These are phyloP conservation scores for Drosophila infuscata DNA, from an alignment of 2,888 invertebrate genomes.

Conservation along the genomic window DNA sequence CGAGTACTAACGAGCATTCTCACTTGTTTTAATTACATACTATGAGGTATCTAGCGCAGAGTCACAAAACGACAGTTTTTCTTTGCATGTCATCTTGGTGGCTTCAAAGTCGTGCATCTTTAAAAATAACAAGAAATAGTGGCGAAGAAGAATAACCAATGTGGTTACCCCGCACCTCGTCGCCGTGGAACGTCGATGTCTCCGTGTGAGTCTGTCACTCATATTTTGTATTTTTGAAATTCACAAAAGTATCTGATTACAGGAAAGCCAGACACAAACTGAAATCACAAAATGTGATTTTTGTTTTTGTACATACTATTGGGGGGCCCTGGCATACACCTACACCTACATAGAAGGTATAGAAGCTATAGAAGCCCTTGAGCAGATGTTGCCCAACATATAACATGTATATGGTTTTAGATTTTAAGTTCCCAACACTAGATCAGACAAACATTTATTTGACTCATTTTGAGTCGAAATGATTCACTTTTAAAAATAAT, in stretches of 20 bases:
- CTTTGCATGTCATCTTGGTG: constrained; percentile 71
- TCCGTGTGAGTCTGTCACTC: constrained; percentile 72
- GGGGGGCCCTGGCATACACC: constrained; percentile 52
- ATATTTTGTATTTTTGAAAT: constrained; percentile 79
- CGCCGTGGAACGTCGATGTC: constrained; percentile 19
- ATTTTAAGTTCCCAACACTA: constrained; percentile 1
- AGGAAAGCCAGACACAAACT: constrained; percentile 80
- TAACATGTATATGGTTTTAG: constrained; percentile 14
- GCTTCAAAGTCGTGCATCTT: constrained; percentile 71
- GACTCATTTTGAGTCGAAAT: neutral
- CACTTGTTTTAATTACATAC: constrained; percentile 40
- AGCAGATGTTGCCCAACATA: constrained; percentile 65
- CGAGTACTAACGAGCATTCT: neutral
- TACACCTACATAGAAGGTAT: constrained; percentile 13
- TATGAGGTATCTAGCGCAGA: constrained; percentile 29
- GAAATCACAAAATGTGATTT: constrained; percentile 79
- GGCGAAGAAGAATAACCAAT: constrained; percentile 66
- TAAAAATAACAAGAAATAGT: constrained; percentile 74
- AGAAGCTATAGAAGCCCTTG: constrained; percentile 17
- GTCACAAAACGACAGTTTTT: constrained; percentile 60
- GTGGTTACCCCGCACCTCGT: constrained; percentile 22
- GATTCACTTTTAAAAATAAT: neutral
- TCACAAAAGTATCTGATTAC: constrained; percentile 82
- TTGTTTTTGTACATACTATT: constrained; percentile 38
- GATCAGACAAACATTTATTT: neutral